Evolutionary conservation across 92 coral and sea anemone genomes (phyloP).

Genomic region (Phenganax subtilis): DNA sequence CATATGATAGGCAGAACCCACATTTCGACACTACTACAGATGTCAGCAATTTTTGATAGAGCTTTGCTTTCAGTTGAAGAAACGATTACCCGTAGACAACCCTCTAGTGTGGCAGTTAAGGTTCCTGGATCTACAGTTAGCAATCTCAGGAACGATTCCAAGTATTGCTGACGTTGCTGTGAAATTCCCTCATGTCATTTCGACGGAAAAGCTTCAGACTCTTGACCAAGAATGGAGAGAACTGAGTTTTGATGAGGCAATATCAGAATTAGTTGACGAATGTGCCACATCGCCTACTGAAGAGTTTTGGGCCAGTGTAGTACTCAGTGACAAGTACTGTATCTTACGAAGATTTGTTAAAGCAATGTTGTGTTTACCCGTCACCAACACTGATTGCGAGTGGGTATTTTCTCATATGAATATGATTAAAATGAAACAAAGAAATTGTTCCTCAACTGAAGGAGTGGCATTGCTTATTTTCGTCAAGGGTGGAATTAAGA

Average conservation of each 20-base stretch:
- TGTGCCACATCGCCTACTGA: conserved; percentile 26
- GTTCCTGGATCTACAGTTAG: conserved; percentile 4
- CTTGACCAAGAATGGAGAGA: conserved; percentile 25
- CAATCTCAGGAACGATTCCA: conserved; percentile 4
- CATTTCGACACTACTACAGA: neutral
- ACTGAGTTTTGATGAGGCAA: conserved; percentile 20
- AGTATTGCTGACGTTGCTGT: neutral
- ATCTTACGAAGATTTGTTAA: conserved; percentile 12
- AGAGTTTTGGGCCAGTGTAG: conserved; percentile 25
- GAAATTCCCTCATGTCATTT: conserved; percentile 4
- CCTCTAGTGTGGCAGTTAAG: neutral
- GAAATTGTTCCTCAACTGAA: conserved; percentile 26
- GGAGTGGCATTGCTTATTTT: conserved; percentile 31
- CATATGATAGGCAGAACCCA: too few species aligned
- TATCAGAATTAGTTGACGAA: conserved; percentile 20
- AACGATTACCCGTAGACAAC: neutral
- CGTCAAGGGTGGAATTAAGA: conserved; percentile 17
- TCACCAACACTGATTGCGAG: conserved; percentile 20
- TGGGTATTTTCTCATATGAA: conserved; percentile 23
- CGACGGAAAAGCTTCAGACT: conserved; percentile 17
- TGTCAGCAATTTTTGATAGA: conserved; percentile 9
- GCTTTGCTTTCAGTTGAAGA: neutral
- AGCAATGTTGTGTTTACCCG: conserved; percentile 21
- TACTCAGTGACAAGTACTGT: conserved; percentile 1
- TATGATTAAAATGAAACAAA: conserved; percentile 15